Evolutionary conservation across 2,888 invertebrate species (phyloP).

Genomic region (Tetragonula carbonaria): DNA sequence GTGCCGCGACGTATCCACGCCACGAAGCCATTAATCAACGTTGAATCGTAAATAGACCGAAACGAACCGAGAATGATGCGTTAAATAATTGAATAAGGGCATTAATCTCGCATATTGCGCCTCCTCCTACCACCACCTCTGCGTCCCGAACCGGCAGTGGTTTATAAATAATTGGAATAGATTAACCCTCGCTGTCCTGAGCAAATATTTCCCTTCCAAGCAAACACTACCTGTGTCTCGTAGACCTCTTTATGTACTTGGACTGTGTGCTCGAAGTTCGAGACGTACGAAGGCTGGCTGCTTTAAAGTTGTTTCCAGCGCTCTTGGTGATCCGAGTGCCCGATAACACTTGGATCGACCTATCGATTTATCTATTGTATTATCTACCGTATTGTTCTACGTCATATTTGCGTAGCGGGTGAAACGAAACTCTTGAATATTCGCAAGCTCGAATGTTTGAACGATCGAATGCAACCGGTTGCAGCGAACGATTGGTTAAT

Average conservation of each 20-base stretch:
- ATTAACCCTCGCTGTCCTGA: not conserved
- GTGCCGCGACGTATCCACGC: constrained; percentile 27
- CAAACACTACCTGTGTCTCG: constrained; percentile 3
- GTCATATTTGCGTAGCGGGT: not conserved
- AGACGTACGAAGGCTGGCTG: not conserved
- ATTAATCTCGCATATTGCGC: constrained; percentile 31
- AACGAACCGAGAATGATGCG: constrained; percentile 33
- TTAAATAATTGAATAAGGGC: constrained; percentile 44
- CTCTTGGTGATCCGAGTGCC: not conserved
- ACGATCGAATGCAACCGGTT: too few relatives aligned
- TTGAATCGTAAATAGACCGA: constrained; percentile 54
- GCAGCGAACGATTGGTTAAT: too few relatives aligned
- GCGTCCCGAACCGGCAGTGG: not conserved
- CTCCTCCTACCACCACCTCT: too few relatives aligned
- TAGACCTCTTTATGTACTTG: not conserved
- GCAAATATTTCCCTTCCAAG: not conserved
- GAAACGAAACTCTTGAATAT: too few relatives aligned
- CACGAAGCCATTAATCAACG: constrained; percentile 45
- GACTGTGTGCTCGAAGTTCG: not conserved
- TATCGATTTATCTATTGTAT: not conserved
- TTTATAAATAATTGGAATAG: constrained; percentile 13
- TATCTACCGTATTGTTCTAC: not conserved
- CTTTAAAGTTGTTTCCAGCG: not conserved
- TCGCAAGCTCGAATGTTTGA: not conserved
- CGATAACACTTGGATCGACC: not conserved